phyloP scores from a whole-genome alignment of 2,113 vertebrate species.

The Eonycteris spelaea region DNA sequence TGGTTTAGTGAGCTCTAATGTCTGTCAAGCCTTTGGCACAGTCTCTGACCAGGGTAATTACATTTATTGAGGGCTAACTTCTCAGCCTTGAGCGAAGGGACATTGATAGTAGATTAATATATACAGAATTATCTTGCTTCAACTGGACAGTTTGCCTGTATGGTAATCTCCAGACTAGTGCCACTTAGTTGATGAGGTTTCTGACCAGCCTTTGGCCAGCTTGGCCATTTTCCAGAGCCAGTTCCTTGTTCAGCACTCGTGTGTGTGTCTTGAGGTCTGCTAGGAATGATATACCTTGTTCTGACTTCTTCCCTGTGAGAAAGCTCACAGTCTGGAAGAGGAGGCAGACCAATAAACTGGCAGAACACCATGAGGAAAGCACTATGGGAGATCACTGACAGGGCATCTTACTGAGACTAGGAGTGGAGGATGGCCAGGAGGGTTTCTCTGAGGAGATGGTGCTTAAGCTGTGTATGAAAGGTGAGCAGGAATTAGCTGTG shows the following conservation, averaged over 20 bases:
- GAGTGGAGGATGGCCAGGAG: background rate
- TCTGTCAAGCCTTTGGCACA: background rate
- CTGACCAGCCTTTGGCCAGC: background rate
- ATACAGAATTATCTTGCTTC: background rate
- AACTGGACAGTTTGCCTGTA: background rate
- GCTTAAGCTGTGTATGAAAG: background rate
- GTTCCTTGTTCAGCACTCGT: background rate
- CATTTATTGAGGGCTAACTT: slow-evolving; percentile 30
- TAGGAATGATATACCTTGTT: background rate
- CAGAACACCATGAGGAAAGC: background rate
- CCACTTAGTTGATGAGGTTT: slow-evolving; percentile 19
- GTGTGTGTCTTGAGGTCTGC: background rate
- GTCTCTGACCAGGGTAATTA: background rate
- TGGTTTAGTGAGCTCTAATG: slow-evolving; percentile 6
- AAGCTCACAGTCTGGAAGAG: background rate
- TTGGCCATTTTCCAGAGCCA: background rate
- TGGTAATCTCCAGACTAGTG: background rate
- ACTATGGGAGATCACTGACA: background rate
- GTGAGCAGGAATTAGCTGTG: background rate
- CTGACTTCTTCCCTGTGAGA: background rate
- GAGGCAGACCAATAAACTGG: background rate
- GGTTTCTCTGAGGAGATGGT: background rate
- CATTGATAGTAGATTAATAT: slow-evolving; percentile 3
- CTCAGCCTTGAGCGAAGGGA: background rate
- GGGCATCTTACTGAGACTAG: background rate